Base-by-base conservation (phyloP, 2,797 vertebrate species). In the Eremophila alpestris region DNA sequence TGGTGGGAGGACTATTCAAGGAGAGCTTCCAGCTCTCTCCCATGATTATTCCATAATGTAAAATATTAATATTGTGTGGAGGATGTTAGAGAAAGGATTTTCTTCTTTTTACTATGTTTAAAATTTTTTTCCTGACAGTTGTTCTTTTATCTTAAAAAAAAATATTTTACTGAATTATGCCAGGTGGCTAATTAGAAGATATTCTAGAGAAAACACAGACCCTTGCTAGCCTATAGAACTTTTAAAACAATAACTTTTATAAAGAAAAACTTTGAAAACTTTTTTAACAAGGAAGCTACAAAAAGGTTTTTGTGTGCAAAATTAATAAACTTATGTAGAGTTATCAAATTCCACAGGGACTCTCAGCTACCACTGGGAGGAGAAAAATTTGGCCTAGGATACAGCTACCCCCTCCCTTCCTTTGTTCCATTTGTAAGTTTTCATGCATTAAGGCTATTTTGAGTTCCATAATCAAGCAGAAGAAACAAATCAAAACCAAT, bases 141-240 rank as follows among this genome's bases (percentile, higher is more conserved):
- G 29, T 60, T 55, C 52, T 91, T 94, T 70, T 34, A 48, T 77
- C 36, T 76, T 45, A 7, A 34, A 51, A 87, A 70, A 41, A 41
- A 14, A 62, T 56, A 1, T 14, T 1, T 92, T 85, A 74, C 14
- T 74, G 26, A 65, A 63, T 88, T 78, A 88, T 59, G 16, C 76
- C 77, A 83, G 83, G 65, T 90, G 83, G 40, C 34, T 90, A 78
- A 93, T 81, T 93, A 69, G 90, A 94, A 90, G 65, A 46, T 83
- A 34, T 83, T 86, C 20, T 63, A 45, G 52, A 65, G 55, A 83
- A 94, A 82, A 88, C 38, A 64, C 32, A 71, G 65, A 55, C 36
- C 4, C 8, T 48, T 80, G n/a, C 43, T 27, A 90, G 22, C 32
- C 78, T 45, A 48, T n/a, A 73, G 12, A 91, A 73, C 11, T 32